Conservation (phyloP, 1,140 invertebrate genomes). For the Holotrichia oblita region DNA sequence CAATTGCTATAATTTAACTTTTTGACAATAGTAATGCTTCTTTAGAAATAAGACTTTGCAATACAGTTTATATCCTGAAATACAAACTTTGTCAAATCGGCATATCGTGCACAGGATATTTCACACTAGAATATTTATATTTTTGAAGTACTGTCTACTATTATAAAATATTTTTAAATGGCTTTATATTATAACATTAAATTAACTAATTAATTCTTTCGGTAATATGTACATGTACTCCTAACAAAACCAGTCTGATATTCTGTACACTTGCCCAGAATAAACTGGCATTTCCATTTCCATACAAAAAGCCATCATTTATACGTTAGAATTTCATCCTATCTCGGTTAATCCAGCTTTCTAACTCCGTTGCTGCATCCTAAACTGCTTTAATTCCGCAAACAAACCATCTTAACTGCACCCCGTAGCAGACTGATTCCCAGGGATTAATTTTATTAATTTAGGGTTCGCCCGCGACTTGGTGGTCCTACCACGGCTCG, state of each 20-base stretch:
- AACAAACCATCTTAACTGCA: slow-evolving; percentile 30
- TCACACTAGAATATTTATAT: no score
- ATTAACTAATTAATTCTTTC: no score
- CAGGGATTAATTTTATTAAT: slow-evolving; percentile 35
- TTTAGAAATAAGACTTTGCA: no score
- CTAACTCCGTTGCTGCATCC: slow-evolving; percentile 13
- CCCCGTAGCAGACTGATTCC: slow-evolving; percentile 13
- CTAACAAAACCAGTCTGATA: neutral
- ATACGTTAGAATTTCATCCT: slow-evolving; percentile 7
- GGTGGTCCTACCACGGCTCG: slow-evolving; percentile 26
- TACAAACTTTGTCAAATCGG: no score
- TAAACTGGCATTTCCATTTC: neutral
- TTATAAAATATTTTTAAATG: no score
- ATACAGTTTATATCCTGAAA: no score
- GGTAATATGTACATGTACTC: neutral
- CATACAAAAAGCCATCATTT: slow-evolving; percentile 6
- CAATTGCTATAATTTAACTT: no score
- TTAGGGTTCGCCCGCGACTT: slow-evolving; percentile 29
- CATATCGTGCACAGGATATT: no score
- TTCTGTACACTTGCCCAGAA: neutral
- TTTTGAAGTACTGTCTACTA: no score
- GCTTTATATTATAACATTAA: no score
- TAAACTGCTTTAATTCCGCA: slow-evolving; percentile 26
- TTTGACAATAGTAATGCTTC: no score
- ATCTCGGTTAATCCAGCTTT: neutral